Percentiles rank a stretch among this genome's conserved stretches.
phyloP scores from a whole-genome alignment of 2,888 invertebrate species.

The Tillus elongatus region DNA sequence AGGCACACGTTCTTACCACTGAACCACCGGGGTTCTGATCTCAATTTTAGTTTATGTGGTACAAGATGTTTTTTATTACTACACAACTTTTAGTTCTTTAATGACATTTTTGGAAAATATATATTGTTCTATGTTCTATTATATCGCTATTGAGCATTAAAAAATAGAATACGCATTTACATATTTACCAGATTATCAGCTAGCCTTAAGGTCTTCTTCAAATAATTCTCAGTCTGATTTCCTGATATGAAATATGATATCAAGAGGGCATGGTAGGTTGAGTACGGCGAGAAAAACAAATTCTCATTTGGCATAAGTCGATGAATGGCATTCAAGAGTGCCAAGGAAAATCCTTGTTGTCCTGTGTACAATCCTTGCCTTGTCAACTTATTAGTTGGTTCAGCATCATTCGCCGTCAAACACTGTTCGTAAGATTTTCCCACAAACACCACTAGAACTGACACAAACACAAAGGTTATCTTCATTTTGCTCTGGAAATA shows the following conservation, averaged over 20 bases:
- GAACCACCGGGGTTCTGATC: too few species aligned
- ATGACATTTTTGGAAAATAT: too few species aligned
- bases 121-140: too few species aligned
- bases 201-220: conserved; percentile 55
- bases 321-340: conserved; percentile 59
- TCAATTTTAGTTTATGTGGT: too few species aligned
- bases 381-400: conserved; percentile 24
- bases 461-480: conserved; percentile 38
- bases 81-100: too few species aligned
- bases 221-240: conserved; percentile 57
- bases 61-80: too few species aligned
- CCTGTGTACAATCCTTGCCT: conserved; percentile 47
- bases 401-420: conserved; percentile 41
- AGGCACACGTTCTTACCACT: too few species aligned
- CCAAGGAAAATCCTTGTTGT: conserved; percentile 60
- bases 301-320: conserved; percentile 58
- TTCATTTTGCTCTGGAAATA: conserved; percentile 34
- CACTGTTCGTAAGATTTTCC: conserved; percentile 39
- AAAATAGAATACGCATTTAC: too few species aligned
- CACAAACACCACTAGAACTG: conserved; percentile 18
- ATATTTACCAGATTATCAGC: too few species aligned
- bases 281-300: conserved; percentile 82
- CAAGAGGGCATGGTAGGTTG: conserved; percentile 69
- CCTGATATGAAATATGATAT: conserved; percentile 71
- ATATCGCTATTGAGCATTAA: too few species aligned